Base-by-base conservation (phyloP, 23 tunicate genomes). In the Trididemnum clinides region DNA sequence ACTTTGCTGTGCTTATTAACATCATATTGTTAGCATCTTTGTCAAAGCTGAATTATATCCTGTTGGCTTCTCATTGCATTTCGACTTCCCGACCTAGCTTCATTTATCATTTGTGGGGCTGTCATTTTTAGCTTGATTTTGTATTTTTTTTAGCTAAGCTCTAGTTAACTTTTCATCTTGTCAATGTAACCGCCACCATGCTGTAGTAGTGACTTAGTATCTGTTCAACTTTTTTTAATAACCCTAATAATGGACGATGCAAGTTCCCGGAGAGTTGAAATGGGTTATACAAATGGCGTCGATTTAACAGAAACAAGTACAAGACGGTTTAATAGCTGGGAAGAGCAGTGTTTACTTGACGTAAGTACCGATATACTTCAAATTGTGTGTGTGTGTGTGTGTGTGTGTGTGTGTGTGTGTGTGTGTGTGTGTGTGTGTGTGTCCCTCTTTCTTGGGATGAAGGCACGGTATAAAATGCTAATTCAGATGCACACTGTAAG, bases 241-340 rank as follows among this genome's bases (percentile, higher is more conserved):
- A 18, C 15, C 5, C 70, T 62, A 20, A 39, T 36, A 7, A 73
- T 73, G 80, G 80, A 73, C 22, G 80, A 39, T 39, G 54, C 80
- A 7, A 73, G 57, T 39, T 73, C 80, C 18, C 23, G 28, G 6
- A 20, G 80, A 36, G 28, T 73, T 3, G 80, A 73, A 2, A 28
- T 73, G 25, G 31, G 57, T 15, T 73, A 7, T 39, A 36, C 80
- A 73, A 73, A 29, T 28, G 38, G 38, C 25, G 57, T 37, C 6
- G 95, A 89, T 39, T 34, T 89, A n/a, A 82, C 82, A 19, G 90
- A 91, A 1, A 84, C 88, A 57, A 71, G 51, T 35, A 70, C 95
- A 0, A 85, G 87, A 77, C 36, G 96, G 85, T 91, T 86, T 33
- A 86, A 84, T 73, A 49, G 80, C 33, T 91, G 96, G 96, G 96